Percentiles rank a stretch among this genome's conserved stretches.
These are phyloP conservation scores for Spongia lamella DNA, from an alignment of 37 sponge, comb jelly and placozoan genomes.

Conservation along the genomic window DNA sequence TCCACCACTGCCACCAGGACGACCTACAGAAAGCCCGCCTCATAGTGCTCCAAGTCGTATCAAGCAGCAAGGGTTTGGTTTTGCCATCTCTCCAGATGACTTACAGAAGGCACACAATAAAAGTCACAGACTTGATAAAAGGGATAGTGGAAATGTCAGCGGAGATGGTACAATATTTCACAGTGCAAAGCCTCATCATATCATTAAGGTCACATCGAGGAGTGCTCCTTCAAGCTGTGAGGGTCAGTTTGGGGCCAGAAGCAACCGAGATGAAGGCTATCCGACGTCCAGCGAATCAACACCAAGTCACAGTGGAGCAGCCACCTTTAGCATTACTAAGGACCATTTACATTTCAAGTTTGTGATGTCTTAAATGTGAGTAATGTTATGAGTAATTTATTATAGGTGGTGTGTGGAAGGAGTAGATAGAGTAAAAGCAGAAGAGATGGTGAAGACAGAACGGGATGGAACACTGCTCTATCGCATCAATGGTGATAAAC, in stretches of 20 bases:
- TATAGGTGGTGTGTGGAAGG: constrained; percentile 64
- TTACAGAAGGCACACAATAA: neutral
- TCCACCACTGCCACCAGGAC: too few species aligned
- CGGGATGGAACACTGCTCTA: constrained; percentile 62
- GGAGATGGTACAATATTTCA: constrained; percentile 16
- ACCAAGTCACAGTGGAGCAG: constrained; percentile 16
- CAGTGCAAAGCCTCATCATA: neutral
- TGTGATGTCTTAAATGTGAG: too few species aligned
- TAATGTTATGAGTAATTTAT: too few species aligned
- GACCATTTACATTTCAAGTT: too few species aligned
- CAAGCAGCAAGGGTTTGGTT: too few species aligned
- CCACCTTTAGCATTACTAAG: neutral
- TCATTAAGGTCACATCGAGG: neutral
- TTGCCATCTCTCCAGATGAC: too few species aligned
- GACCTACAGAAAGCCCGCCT: too few species aligned
- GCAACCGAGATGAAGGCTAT: neutral
- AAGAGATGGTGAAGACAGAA: constrained; percentile 33
- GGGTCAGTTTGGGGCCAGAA: constrained; percentile 4
- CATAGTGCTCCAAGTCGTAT: too few species aligned
- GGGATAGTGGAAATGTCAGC: constrained; percentile 17
- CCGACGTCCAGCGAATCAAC: too few species aligned
- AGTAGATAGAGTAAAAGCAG: constrained; percentile 44
- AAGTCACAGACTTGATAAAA: neutral
- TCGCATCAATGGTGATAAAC: constrained; percentile 29
- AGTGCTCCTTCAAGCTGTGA: constrained; percentile 39